Conservation (phyloP, 2,888 invertebrate species). For the Drosophila tripunctata region DNA sequence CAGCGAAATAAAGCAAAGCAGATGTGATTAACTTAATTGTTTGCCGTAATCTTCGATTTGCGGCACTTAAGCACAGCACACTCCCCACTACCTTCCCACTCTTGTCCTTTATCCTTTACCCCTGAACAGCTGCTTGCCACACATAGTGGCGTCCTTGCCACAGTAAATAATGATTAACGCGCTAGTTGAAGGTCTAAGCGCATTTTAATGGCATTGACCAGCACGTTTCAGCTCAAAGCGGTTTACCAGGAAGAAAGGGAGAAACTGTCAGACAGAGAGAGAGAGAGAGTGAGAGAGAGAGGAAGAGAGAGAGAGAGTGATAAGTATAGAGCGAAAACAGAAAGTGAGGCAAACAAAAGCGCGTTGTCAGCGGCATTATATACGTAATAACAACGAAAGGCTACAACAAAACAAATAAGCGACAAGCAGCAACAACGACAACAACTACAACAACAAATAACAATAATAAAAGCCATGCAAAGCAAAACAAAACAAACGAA, state of each 20-base stretch:
- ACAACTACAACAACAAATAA: slow-evolving; percentile 3
- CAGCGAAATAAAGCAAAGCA: slow-evolving; percentile 46
- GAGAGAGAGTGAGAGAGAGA: not conserved
- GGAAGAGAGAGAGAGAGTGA: not conserved
- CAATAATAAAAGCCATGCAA: slow-evolving; percentile 30
- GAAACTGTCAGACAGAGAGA: not conserved
- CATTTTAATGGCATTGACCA: slow-evolving; percentile 65
- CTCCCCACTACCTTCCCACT: not conserved
- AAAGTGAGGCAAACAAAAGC: slow-evolving; percentile 52
- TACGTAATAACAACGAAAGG: slow-evolving; percentile 31
- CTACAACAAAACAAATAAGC: slow-evolving; percentile 12
- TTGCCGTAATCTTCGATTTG: slow-evolving; percentile 76
- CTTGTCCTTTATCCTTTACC: not conserved
- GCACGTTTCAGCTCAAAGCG: slow-evolving; percentile 14
- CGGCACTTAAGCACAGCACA: slow-evolving; percentile 25
- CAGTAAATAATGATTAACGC: slow-evolving; percentile 75
- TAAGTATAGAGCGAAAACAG: not conserved
- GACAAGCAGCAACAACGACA: slow-evolving; percentile 23
- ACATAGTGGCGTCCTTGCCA: slow-evolving; percentile 16
- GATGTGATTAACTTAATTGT: slow-evolving; percentile 78
- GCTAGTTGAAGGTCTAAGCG: slow-evolving; percentile 64
- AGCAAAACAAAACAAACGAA: slow-evolving; percentile 74
- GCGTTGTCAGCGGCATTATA: slow-evolving; percentile 60
- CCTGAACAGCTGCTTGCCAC: not conserved
- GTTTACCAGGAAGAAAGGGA: not conserved